phyloP scores from a whole-genome alignment of 1,140 invertebrate genomes.

The Trinorchestia longiramus region DNA sequence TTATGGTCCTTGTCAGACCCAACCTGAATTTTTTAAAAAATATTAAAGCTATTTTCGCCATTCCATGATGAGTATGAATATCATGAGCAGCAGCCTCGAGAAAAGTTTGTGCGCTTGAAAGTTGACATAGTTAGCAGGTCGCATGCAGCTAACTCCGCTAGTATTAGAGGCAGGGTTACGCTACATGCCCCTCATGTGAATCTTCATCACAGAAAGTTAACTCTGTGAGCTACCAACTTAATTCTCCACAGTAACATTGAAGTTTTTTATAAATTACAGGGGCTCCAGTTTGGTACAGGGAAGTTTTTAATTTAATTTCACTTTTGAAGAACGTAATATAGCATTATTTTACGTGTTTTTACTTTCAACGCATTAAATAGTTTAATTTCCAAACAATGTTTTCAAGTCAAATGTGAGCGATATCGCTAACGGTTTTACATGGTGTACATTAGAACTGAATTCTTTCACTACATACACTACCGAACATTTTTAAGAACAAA shows the following conservation, averaged over 20 bases:
- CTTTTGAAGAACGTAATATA: background rate
- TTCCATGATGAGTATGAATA: background rate
- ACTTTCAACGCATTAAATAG: background rate
- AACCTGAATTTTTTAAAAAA: background rate
- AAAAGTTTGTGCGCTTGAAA: background rate
- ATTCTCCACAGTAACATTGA: background rate
- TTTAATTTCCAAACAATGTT: background rate
- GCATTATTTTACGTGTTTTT: background rate
- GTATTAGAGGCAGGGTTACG: background rate
- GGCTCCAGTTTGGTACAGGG: background rate
- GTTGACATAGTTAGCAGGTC: background rate
- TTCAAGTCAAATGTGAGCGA: background rate
- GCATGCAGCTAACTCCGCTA: background rate
- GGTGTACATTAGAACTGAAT: background rate
- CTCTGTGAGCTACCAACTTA: background rate
- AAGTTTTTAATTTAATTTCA: background rate
- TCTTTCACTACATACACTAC: no score
- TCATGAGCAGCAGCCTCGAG: background rate
- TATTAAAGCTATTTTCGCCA: background rate
- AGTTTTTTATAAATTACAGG: background rate
- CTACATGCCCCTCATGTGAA: background rate
- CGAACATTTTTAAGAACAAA: no score
- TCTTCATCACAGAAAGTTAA: background rate
- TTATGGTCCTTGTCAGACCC: background rate
- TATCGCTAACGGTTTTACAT: background rate